Evolutionary conservation across 1,140 invertebrate genomes (phyloP).

Genomic region (Drosophila baimaii): DNA sequence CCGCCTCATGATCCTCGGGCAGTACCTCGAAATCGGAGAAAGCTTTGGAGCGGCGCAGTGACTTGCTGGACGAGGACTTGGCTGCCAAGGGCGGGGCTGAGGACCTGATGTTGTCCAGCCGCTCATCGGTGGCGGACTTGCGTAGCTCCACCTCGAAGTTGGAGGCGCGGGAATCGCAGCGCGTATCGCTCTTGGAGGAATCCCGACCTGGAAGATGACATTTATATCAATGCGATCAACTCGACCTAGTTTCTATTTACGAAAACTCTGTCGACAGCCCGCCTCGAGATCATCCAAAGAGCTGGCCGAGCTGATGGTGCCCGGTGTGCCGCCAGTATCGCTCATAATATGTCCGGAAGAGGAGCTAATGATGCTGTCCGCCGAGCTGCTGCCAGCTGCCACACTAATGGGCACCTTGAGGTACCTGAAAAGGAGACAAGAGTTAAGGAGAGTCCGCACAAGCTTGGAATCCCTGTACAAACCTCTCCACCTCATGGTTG

Average conservation of each 20-base stretch:
- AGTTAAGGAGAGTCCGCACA: background rate
- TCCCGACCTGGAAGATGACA: conserved; percentile 60
- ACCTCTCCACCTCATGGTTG: conserved; percentile 83
- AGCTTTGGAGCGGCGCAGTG: conserved; percentile 69
- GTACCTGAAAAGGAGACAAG: conserved; percentile 45
- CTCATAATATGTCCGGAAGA: conserved; percentile 82
- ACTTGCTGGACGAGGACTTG: conserved; percentile 77
- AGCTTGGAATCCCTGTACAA: background rate
- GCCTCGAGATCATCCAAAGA: conserved; percentile 81
- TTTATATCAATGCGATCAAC: background rate
- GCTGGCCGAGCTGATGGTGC: conserved; percentile 80
- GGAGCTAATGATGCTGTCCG: conserved; percentile 85
- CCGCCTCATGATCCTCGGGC: conserved; percentile 78
- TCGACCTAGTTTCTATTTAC: conserved; percentile 37
- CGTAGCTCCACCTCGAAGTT: conserved; percentile 59
- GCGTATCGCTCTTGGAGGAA: conserved; percentile 76
- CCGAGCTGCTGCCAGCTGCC: conserved; percentile 84
- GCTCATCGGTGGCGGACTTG: conserved; percentile 65
- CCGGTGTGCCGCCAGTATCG: conserved; percentile 73
- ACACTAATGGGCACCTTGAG: conserved; percentile 85
- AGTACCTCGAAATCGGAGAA: conserved; percentile 79
- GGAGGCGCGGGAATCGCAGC: conserved; percentile 47
- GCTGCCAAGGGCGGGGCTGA: conserved; percentile 40
- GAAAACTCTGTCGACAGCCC: conserved; percentile 47
- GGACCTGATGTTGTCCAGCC: conserved; percentile 46